Evolutionary conservation across 2,888 invertebrate genomes (phyloP), one percentile per base, ranked within the genome.

Genomic region (Polydrusus pterygomalis): DNA sequence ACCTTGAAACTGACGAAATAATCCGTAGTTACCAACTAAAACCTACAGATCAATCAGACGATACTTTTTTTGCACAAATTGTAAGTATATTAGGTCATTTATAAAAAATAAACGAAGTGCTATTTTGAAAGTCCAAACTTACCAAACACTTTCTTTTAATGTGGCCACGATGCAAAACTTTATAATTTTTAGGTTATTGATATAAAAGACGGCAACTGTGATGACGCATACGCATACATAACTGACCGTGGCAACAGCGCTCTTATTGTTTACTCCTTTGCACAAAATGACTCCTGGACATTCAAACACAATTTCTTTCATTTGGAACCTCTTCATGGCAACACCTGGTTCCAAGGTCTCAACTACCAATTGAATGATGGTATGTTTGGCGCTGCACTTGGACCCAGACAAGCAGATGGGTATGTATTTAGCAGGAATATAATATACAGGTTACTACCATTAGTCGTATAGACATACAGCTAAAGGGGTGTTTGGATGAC

Each of bases 321-420:
- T 86, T 95, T 95, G 80, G 95, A 96, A 84, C 95, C 96, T 0
- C 87, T 95, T 20, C 88, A 91, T 82, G 95, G 95, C 2, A 91
- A 94, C 79, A 94, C 93, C 86, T 93, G 92, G 81, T 91, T 95
- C 13, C 93, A 91, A 51, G 95, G 95, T 6, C 90, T 94, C 20
- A 91, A 93, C 84, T 96, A 95, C 91, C 95, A 95, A 85, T 96
- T 95, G 95, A 94, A 93, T 0, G 95, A 96, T 85, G 95, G 95
- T 0, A 90, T 96, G 0, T 95, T 95, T 81, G 94, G 93, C n/a
- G 84, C 95, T 78, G 93, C 95, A 1, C 87, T 95, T 17, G 93
- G 89, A 80, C 79, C 84, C 13, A 25, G 64, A 25, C 79, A 83
- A 45, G 75, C 79, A 60, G 79, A 77, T 34, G 85, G 30, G 58